A percentile compares a stretch with the other conserved stretches of the same genome.
These are phyloP conservation scores for Anniella stebbinsi DNA, from an alignment of 2,797 vertebrate species.

Conservation along the genomic window DNA sequence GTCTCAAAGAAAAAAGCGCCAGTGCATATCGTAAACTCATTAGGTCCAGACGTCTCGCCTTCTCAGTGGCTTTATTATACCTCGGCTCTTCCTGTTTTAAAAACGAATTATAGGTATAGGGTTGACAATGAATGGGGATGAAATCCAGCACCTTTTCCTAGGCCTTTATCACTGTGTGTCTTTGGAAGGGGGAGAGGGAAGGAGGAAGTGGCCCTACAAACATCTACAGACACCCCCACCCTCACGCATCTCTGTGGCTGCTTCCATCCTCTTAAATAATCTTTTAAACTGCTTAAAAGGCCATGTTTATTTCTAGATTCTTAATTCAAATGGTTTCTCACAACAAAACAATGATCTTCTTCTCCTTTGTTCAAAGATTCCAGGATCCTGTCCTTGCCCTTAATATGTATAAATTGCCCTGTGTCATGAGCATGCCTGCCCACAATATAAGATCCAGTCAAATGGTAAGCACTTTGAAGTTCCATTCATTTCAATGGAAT, in stretches of 20 bases:
- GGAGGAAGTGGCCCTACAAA: neutral
- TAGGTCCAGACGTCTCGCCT: constrained; percentile 99
- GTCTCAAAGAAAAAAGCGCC: constrained; percentile 91
- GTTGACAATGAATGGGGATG: constrained; percentile 86
- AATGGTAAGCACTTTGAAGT: neutral
- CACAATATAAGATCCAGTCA: neutral
- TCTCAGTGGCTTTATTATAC: constrained; percentile 97
- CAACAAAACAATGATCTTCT: constrained; percentile 56
- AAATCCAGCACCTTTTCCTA: constrained; percentile 86
- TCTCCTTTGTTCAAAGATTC: constrained; percentile 79
- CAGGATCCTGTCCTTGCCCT: no score
- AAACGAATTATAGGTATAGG: constrained; percentile 90
- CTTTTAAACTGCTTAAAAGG: constrained; percentile 46
- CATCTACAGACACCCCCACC: constrained; percentile 50
- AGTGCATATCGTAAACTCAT: constrained; percentile 96
- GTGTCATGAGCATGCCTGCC: no score
- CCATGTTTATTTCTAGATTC: constrained; percentile 70
- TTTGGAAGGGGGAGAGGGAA: constrained; percentile 24
- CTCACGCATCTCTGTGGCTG: constrained; percentile 57
- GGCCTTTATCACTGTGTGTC: constrained; percentile 67
- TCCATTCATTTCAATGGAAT: neutral
- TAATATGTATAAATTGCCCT: no score
- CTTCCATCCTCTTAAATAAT: constrained; percentile 58
- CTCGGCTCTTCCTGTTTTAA: constrained; percentile 96
- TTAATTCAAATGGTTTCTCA: constrained; percentile 67